Percentiles rank a stretch among this genome's conserved stretches.
Evolutionary conservation across 2,888 invertebrate genomes (phyloP).

Genomic region (Pseudococcus viburni): DNA sequence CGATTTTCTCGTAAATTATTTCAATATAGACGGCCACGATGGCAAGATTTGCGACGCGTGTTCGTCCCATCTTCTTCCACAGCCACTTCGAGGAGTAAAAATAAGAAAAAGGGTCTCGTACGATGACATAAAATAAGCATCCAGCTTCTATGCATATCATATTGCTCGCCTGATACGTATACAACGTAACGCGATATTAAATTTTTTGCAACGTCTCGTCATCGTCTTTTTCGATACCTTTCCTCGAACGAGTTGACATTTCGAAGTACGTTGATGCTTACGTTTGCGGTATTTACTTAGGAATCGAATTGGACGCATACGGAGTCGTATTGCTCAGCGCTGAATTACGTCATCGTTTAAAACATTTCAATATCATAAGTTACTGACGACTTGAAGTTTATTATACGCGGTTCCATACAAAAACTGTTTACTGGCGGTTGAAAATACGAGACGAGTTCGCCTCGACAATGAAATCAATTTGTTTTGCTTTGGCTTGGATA

Average conservation of each 20-base stretch:
- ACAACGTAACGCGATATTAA: neutral
- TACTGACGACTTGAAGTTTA: constrained; percentile 16
- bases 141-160: neutral
- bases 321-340: neutral
- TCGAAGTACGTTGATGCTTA: neutral
- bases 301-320: neutral
- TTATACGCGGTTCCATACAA: constrained; percentile 6
- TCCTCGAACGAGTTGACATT: neutral
- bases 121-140: constrained; percentile 31
- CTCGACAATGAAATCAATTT: constrained; percentile 41
- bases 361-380: neutral
- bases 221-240: constrained; percentile 21
- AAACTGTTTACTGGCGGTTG: neutral
- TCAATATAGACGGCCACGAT: constrained; percentile 19
- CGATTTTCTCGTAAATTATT: constrained; percentile 49
- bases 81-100: neutral
- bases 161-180: neutral
- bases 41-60: constrained; percentile 21
- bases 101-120: neutral
- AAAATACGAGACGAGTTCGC: neutral
- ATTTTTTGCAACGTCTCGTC: constrained; percentile 22
- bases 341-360: constrained; percentile 21
- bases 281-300: neutral
- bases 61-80: neutral
- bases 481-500: constrained; percentile 37